phyloP scores from a whole-genome alignment of 2,113 vertebrate species.

The Lepisosteus osseus region DNA sequence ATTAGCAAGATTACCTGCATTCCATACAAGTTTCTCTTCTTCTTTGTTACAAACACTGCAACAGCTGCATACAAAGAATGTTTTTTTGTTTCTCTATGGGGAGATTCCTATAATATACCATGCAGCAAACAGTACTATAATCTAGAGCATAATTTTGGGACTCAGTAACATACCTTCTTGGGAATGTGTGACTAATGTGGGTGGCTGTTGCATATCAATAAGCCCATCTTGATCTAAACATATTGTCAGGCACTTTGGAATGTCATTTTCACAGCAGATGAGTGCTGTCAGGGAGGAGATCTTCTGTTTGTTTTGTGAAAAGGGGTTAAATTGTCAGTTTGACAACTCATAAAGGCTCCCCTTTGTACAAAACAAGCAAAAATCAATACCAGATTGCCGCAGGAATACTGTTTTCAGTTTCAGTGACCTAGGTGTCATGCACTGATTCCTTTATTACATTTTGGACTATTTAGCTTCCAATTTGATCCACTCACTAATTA shows the following conservation, averaged over 20 bases:
- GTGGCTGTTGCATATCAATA: conserved; percentile 11
- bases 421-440: conserved; percentile 78
- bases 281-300: conserved; percentile 62
- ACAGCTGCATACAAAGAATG: conserved; percentile 2
- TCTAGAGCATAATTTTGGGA: background rate
- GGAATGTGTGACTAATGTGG: conserved; percentile 1
- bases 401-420: conserved; percentile 75
- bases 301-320: conserved; percentile 68
- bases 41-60: background rate
- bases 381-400: conserved; percentile 82
- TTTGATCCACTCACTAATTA: conserved; percentile 85
- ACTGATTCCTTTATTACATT: conserved; percentile 79
- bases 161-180: conserved; percentile 9
- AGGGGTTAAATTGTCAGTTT: conserved; percentile 74
- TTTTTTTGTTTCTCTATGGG: background rate
- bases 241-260: conserved; percentile 52
- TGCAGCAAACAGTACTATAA: background rate
- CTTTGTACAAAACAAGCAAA: conserved; percentile 74
- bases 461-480: conserved; percentile 83
- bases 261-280: conserved; percentile 61
- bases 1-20: background rate
- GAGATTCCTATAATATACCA: background rate
- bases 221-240: background rate
- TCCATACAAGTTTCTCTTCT: background rate
- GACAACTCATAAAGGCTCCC: conserved; percentile 73